Conservation (phyloP, 2,888 invertebrate genomes). For the Mythimna vitellina region DNA sequence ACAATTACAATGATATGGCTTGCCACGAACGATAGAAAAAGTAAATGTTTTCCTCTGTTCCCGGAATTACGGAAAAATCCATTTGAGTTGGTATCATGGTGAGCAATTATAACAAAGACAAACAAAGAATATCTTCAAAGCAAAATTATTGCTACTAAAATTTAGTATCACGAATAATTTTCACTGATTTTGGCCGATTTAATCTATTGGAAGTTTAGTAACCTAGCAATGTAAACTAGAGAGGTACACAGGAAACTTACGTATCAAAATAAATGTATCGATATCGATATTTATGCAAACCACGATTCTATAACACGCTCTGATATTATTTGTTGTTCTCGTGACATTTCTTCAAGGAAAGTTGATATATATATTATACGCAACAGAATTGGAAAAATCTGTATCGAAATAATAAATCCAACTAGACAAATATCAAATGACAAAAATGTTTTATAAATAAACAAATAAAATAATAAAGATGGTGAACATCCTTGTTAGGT, state of each 20-base stretch:
- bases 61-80: conserved; percentile 2
- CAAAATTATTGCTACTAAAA: not conserved
- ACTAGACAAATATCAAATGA: conserved; percentile 27
- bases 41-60: conserved; percentile 24
- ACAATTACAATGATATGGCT: conserved; percentile 32
- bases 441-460: conserved; percentile 18
- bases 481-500: conserved; percentile 51
- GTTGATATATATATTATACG: too few relatives aligned
- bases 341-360: too few relatives aligned
- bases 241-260: too few relatives aligned
- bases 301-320: too few relatives aligned
- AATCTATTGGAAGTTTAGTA: too few relatives aligned
- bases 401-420: conserved; percentile 9
- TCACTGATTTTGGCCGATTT: too few relatives aligned
- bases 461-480: conserved; percentile 33
- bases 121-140: not conserved
- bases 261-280: too few relatives aligned
- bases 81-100: not conserved
- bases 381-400: not conserved
- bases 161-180: not conserved
- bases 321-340: not conserved
- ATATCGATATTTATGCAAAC: too few relatives aligned
- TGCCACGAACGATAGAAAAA: conserved; percentile 15
- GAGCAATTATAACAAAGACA: not conserved
- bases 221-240: too few relatives aligned